Conservation (phyloP, 2,888 invertebrate genomes). For the Clostera curtula region DNA sequence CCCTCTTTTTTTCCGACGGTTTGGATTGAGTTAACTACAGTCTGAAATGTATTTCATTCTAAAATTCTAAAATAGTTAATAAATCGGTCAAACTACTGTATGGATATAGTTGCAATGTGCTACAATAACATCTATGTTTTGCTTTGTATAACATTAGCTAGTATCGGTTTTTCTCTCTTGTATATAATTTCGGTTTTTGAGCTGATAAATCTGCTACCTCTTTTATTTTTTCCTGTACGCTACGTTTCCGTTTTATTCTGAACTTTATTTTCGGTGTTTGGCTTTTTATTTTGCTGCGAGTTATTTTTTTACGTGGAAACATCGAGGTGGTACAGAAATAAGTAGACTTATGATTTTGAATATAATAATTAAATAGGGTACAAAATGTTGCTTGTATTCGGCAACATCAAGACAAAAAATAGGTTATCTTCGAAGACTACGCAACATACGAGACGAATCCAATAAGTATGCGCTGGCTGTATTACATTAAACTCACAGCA, state of each 20-base stretch:
- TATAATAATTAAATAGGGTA: too few relatives aligned
- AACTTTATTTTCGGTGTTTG: slow-evolving; percentile 33
- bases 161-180: slow-evolving; percentile 29
- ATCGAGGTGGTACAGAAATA: slow-evolving; percentile 26
- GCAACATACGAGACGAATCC: too few relatives aligned
- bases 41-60: too few relatives aligned
- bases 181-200: slow-evolving; percentile 24
- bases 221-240: slow-evolving; percentile 30
- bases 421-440: too few relatives aligned
- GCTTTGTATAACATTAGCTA: slow-evolving; percentile 55
- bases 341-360: too few relatives aligned
- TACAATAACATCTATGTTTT: slow-evolving; percentile 22
- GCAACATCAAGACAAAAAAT: too few relatives aligned
- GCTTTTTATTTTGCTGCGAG: slow-evolving; percentile 31
- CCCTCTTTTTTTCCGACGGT: too few relatives aligned
- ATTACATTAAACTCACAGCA: too few relatives aligned
- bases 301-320: slow-evolving; percentile 20
- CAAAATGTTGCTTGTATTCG: too few relatives aligned
- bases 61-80: too few relatives aligned
- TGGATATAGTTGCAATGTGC: slow-evolving; percentile 16
- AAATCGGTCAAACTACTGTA: background rate
- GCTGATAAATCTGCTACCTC: slow-evolving; percentile 25
- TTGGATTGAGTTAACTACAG: too few relatives aligned
- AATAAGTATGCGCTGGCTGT: too few relatives aligned
- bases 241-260: slow-evolving; percentile 29